Conservation (phyloP, 2,113 vertebrate species). For the Marmota flaviventris region DNA sequence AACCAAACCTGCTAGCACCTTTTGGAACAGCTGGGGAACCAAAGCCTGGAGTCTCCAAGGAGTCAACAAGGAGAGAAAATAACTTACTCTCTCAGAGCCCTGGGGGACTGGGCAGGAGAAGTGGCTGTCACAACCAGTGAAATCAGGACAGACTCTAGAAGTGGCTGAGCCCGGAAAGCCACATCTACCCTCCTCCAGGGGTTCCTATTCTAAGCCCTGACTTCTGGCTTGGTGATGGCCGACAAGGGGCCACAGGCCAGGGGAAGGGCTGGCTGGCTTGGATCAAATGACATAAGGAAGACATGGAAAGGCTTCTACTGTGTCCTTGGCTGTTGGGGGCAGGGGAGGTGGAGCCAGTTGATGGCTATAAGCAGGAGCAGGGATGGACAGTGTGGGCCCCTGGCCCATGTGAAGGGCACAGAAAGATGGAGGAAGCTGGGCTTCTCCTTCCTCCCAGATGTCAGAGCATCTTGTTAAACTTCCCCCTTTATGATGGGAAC, state of each 20-base stretch:
- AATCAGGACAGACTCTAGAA: background rate
- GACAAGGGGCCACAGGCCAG: background rate
- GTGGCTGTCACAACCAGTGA: background rate
- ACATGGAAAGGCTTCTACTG: background rate
- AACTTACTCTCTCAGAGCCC: background rate
- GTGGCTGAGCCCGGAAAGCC: background rate
- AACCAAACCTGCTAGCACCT: background rate
- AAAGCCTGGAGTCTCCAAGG: background rate
- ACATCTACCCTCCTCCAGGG: background rate
- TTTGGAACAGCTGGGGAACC: background rate
- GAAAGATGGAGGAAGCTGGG: background rate
- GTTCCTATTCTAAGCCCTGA: background rate
- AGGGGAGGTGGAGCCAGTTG: background rate
- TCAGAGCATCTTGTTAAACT: background rate
- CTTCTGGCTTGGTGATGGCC: background rate
- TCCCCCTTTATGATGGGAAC: background rate
- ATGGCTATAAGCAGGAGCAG: background rate
- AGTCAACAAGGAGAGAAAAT: background rate
- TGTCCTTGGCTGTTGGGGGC: background rate
- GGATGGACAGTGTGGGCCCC: background rate
- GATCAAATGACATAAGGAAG: background rate
- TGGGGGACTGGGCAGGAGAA: background rate
- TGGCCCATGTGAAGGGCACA: background rate
- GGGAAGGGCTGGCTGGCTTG: background rate
- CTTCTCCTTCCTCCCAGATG: background rate